A percentile compares a stretch with the other conserved stretches of the same genome.
Evolutionary conservation across 2,113 vertebrate species (phyloP).

Genomic region (Lanius collurio): DNA sequence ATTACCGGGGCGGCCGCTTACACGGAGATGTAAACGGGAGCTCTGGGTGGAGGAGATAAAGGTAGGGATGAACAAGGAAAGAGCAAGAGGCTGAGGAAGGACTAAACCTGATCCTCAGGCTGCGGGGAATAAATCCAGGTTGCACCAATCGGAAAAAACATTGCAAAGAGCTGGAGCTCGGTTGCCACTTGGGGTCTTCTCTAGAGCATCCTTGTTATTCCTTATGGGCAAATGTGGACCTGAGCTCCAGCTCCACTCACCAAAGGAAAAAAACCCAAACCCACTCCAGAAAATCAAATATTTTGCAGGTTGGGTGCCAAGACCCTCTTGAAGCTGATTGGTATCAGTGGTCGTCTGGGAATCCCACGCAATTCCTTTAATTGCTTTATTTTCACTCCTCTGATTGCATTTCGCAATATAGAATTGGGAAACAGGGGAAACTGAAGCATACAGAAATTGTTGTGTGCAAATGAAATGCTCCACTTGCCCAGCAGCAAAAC

Average conservation of each 20-base stretch:
- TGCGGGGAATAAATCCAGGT: background rate
- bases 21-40: background rate
- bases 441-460: background rate
- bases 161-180: background rate
- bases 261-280: background rate
- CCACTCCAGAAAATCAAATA: background rate
- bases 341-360: background rate
- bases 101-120: background rate
- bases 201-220: background rate
- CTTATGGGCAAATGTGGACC: background rate
- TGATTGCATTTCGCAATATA: background rate
- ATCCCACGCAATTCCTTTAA: background rate
- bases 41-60: background rate
- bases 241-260: background rate
- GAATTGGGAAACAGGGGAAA: background rate
- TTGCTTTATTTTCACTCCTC: conserved; percentile 35
- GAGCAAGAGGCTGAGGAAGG: background rate
- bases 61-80: background rate
- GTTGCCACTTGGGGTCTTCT: background rate
- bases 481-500: background rate
- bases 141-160: background rate
- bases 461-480: background rate
- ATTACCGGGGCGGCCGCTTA: background rate
- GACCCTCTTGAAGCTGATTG: conserved; percentile 32
- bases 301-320: conserved; percentile 14